These are phyloP conservation scores for Saimiri boliviensis DNA, from an alignment of 2,113 vertebrate genomes.

Conservation along the genomic window DNA sequence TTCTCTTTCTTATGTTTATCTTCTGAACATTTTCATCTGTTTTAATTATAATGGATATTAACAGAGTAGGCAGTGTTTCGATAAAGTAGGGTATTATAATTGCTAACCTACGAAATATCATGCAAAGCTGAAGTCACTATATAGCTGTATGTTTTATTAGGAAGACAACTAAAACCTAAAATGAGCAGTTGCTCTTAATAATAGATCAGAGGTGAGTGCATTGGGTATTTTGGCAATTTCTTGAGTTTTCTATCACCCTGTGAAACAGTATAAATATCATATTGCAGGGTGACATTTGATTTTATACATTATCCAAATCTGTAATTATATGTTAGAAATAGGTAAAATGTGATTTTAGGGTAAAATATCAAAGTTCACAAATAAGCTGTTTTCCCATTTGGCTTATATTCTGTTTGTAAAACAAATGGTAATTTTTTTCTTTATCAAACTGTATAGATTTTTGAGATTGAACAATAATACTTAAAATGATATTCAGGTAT, in stretches of 20 bases:
- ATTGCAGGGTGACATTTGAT: not conserved
- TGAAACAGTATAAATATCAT: not conserved
- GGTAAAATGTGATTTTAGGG: slow-evolving; percentile 28
- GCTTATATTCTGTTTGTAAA: slow-evolving; percentile 49
- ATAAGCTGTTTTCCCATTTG: not conserved
- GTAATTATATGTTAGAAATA: not conserved
- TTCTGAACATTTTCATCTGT: slow-evolving; percentile 27
- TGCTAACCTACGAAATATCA: not conserved
- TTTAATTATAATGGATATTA: not conserved
- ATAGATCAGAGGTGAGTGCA: not conserved
- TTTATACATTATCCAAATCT: not conserved
- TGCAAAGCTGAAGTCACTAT: not conserved
- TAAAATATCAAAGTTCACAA: slow-evolving; percentile 45
- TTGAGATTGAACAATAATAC: not conserved
- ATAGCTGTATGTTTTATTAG: not conserved
- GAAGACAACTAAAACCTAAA: slow-evolving; percentile 17
- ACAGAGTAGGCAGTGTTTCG: not conserved
- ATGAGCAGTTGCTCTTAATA: not conserved
- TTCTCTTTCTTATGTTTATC: slow-evolving; percentile 16
- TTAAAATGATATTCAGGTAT: slow-evolving; percentile 46
- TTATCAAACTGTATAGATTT: slow-evolving; percentile 45
- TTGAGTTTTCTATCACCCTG: not conserved
- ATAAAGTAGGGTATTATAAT: slow-evolving; percentile 27
- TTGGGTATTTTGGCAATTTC: not conserved
- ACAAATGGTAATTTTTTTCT: not conserved